Evolutionary conservation across 37 sponge, comb jelly and placozoan genomes (phyloP).

Genomic region (Mnemiopsis leidyi): DNA sequence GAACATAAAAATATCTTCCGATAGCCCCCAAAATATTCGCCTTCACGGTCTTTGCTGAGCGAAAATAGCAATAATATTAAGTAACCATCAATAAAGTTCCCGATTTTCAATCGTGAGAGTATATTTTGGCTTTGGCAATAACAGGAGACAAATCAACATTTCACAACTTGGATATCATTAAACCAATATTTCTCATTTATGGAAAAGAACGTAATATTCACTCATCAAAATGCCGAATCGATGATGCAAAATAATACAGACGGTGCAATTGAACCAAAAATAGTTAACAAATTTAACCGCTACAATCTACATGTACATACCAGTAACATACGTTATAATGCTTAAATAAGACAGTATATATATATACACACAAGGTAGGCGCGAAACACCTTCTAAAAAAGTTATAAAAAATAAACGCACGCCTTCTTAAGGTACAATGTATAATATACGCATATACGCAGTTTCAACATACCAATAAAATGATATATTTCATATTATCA

Average conservation of each 20-base stretch:
- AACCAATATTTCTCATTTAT: background rate
- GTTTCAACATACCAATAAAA: background rate
- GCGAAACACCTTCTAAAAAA: background rate
- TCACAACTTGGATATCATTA: background rate
- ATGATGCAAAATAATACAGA: background rate
- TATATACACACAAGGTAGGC: background rate
- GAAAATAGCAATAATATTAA: too few species aligned
- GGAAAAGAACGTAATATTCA: background rate
- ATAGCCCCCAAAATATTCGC: too few species aligned
- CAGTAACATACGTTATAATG: background rate
- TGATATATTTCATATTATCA: too few species aligned
- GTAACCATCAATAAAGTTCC: too few species aligned
- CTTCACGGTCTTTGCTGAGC: too few species aligned
- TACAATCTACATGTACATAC: background rate
- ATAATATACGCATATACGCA: background rate
- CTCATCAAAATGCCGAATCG: too few species aligned
- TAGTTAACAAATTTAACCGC: background rate
- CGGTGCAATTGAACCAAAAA: background rate
- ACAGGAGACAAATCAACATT: background rate
- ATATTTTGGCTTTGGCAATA: too few species aligned
- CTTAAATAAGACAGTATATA: background rate
- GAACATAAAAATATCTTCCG: too few species aligned
- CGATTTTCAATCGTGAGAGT: too few species aligned
- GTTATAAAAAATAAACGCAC: background rate
- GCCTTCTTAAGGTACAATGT: background rate